Conservation (phyloP, 2,888 invertebrate genomes). For the Trichogramma evanescens region DNA sequence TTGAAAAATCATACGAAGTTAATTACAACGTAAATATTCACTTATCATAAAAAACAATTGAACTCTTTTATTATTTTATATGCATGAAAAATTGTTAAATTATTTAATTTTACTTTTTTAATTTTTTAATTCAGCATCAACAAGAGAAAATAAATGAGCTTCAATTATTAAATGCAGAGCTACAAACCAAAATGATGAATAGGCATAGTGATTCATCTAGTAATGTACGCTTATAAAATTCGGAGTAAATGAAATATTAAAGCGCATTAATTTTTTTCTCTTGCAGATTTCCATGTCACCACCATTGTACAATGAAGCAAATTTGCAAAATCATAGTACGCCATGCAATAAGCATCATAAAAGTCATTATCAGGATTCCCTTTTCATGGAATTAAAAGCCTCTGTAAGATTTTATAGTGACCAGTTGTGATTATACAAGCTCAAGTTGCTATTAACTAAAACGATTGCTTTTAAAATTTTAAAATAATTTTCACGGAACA, state of each 20-base stretch:
- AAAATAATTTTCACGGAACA: not conserved
- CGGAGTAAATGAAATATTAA: no score
- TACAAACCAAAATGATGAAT: constrained; percentile 20
- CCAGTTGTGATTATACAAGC: not conserved
- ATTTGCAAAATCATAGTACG: constrained; percentile 23
- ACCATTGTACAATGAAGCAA: constrained; percentile 17
- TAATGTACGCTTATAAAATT: constrained; percentile 5
- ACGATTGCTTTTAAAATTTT: not conserved
- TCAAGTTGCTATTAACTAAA: not conserved
- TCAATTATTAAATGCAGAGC: constrained; percentile 21
- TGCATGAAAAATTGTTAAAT: not conserved
- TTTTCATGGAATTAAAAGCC: constrained; percentile 30
- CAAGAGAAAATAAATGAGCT: constrained; percentile 26
- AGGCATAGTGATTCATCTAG: constrained; percentile 5
- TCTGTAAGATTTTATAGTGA: constrained; percentile 23
- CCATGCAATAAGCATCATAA: constrained; percentile 14
- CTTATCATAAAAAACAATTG: not conserved
- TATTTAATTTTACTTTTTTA: constrained; percentile 1
- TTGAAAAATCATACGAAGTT: constrained; percentile 25
- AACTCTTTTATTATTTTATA: no score
- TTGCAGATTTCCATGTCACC: constrained; percentile 25
- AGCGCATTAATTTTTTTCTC: not conserved
- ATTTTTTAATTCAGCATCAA: constrained; percentile 18
- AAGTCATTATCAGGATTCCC: constrained; percentile 23
- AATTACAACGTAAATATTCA: constrained; percentile 21